Percentiles rank a stretch among this genome's conserved stretches.
Evolutionary conservation across 2,797 vertebrate genomes (phyloP).

Genomic region (Glossophaga mutica): DNA sequence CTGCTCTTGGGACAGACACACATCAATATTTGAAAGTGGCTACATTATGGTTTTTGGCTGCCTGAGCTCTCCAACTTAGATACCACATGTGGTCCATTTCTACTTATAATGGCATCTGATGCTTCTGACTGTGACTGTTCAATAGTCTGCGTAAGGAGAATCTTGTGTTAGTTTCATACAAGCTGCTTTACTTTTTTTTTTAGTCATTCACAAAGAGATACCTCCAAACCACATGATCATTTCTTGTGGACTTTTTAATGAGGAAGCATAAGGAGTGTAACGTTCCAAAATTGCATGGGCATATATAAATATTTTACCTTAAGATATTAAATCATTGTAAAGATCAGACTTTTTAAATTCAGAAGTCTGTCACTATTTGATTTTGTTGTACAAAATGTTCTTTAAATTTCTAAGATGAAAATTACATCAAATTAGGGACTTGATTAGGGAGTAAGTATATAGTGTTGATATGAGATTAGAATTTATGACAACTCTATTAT

Average conservation of each 20-base stretch:
- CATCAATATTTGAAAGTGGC: constrained; percentile 52
- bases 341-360: background rate
- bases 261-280: background rate
- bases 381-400: background rate
- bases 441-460: background rate
- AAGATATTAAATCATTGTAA: background rate
- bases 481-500: background rate
- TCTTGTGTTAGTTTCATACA: constrained; percentile 21
- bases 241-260: background rate
- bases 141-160: background rate
- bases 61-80: background rate
- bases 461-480: background rate
- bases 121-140: constrained; percentile 43
- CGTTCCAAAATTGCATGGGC: background rate
- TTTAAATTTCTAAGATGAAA: background rate
- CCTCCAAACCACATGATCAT: background rate
- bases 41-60: background rate
- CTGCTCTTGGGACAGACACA: constrained; percentile 13
- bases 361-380: background rate
- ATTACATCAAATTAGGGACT: background rate
- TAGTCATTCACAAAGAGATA: background rate
- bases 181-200: background rate
- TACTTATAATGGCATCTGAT: constrained; percentile 29
- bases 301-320: background rate
- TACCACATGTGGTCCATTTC: constrained; percentile 5